These are phyloP conservation scores for Caenorhabditis tropicalis DNA, from an alignment of 1,140 invertebrate genomes.

Conservation along the genomic window DNA sequence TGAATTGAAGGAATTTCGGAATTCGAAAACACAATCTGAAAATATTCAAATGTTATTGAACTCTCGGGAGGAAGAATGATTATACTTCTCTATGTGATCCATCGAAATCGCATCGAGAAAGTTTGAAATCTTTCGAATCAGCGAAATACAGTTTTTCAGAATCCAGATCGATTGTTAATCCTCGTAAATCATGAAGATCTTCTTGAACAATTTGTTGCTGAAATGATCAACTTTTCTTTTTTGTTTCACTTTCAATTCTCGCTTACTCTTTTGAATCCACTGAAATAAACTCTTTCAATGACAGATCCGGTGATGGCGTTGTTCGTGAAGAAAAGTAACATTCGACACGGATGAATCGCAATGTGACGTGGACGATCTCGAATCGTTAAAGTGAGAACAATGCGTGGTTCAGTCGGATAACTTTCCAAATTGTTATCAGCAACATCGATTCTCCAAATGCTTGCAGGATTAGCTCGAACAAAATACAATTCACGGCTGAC, in stretches of 20 bases:
- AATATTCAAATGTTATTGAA: constrained; percentile 82
- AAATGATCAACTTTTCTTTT: too few species aligned
- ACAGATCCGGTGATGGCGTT: constrained; percentile 80
- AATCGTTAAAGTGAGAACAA: constrained; percentile 78
- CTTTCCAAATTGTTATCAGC: constrained; percentile 46
- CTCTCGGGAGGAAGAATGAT: constrained; percentile 76
- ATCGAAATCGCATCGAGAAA: constrained; percentile 28
- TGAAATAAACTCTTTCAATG: constrained; percentile 80
- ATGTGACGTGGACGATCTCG: constrained; percentile 85
- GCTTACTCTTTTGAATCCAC: constrained; percentile 79
- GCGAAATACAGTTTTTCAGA: constrained; percentile 33
- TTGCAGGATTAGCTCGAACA: constrained; percentile 79
- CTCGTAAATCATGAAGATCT: constrained; percentile 22
- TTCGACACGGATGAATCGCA: constrained; percentile 77
- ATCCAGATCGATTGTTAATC: constrained; percentile 26
- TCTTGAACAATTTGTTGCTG: constrained; percentile 37
- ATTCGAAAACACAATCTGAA: constrained; percentile 79
- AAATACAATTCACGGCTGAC: constrained; percentile 80
- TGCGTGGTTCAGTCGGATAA: constrained; percentile 63
- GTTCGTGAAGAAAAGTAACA: constrained; percentile 85
- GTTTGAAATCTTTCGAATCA: constrained; percentile 3
- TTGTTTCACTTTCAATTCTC: neutral
- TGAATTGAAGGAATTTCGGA: constrained; percentile 80
- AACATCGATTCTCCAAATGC: constrained; percentile 76
- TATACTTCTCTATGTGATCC: constrained; percentile 18